These are phyloP conservation scores for Nemurella pictetii DNA, from an alignment of 2,888 invertebrate genomes.

Conservation along the genomic window DNA sequence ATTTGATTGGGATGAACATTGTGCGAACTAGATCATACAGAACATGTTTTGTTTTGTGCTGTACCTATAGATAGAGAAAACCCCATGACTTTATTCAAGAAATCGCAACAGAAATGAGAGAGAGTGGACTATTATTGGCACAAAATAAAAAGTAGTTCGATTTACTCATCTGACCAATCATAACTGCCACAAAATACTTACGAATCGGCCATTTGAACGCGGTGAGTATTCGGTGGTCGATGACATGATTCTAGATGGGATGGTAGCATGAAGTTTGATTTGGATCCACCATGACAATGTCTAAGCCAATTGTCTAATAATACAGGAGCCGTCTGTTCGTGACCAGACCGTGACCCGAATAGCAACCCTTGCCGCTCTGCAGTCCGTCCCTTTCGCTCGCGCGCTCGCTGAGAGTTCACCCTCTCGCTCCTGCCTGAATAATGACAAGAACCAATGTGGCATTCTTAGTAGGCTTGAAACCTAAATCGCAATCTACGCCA, in stretches of 20 bases:
- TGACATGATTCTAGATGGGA: background rate
- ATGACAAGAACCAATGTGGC: constrained; percentile 25
- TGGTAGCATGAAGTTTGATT: constrained; percentile 12
- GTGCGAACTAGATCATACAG: no score
- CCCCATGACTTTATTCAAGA: no score
- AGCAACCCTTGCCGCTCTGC: background rate
- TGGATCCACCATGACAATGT: constrained; percentile 10
- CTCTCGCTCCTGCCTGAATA: background rate
- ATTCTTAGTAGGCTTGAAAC: constrained; percentile 1
- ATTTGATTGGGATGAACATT: no score
- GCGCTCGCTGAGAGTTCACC: background rate
- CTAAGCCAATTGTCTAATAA: constrained; percentile 32
- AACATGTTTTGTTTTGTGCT: no score
- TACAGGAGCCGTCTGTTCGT: constrained; percentile 21
- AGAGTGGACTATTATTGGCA: no score
- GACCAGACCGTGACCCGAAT: constrained; percentile 22
- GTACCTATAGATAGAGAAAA: no score
- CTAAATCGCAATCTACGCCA: constrained; percentile 10
- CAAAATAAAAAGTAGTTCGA: no score
- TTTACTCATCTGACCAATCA: no score
- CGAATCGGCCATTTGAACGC: background rate
- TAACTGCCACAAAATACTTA: no score
- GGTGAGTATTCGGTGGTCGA: background rate
- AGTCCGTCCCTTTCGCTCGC: background rate
- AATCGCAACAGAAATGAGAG: no score